These are phyloP conservation scores for Platichthys flesus DNA, from an alignment of 2,113 vertebrate species.

Conservation along the genomic window DNA sequence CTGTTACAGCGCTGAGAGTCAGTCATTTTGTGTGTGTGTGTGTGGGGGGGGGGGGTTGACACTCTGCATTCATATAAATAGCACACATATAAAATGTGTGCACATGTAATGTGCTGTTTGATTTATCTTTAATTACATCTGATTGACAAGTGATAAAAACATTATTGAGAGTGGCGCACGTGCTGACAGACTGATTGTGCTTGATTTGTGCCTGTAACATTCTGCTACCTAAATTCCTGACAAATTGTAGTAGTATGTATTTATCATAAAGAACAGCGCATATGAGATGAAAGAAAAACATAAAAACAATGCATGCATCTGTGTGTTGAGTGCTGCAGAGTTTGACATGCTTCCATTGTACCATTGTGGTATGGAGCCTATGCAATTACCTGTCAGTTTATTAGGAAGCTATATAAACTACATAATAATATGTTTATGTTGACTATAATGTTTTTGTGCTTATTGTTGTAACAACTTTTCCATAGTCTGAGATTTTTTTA, in stretches of 20 bases:
- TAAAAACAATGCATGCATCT: neutral
- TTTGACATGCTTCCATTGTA: neutral
- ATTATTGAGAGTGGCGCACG: neutral
- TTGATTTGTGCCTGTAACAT: slow-evolving; percentile 18
- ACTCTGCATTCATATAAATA: slow-evolving; percentile 12
- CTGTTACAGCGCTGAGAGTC: neutral
- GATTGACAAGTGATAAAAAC: neutral
- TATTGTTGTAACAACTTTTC: no score
- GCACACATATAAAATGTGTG: neutral
- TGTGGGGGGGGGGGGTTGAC: neutral
- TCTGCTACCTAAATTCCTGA: neutral
- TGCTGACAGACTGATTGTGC: slow-evolving; percentile 9
- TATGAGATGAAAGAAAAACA: neutral
- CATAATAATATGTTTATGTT: no score
- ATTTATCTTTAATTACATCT: slow-evolving; percentile 9
- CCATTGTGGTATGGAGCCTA: neutral
- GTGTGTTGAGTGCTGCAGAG: neutral
- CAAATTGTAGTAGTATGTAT: neutral
- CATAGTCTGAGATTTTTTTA: no score
- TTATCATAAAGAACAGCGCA: neutral
- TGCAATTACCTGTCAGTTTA: neutral
- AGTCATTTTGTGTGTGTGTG: neutral
- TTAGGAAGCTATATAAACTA: neutral
- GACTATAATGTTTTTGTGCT: no score
- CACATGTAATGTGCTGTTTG: neutral